Evolutionary conservation across 1,140 invertebrate genomes (phyloP), one percentile per base, ranked within the genome.

Genomic region (Cylas formicarius): DNA sequence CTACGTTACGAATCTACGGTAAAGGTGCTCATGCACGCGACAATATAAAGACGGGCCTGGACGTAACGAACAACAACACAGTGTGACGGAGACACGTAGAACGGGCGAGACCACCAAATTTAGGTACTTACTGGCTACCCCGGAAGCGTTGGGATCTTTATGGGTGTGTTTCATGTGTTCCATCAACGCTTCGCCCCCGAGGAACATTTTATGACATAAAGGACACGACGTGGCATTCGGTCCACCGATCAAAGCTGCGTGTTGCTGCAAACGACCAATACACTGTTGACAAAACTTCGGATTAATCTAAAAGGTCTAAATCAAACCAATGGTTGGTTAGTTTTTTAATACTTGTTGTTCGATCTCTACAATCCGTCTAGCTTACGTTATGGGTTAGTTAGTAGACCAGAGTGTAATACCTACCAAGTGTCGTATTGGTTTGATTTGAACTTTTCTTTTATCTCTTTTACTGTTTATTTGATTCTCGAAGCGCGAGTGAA

Each of bases 91-190:
- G 24, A 26, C 24, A n/a, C 14, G 9, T n/a, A 28, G 20, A 27
- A 24, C 36, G 20, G 19, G 33, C 33, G 7, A 10, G 8, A 19
- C 11, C 18, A 6, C 14, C 17, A 38, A 28, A 50, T 21, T 51
- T 56, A 57, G 40, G 55, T 71, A 84, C 85, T 88, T 86, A 91
- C 88, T 88, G 73, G 85, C 81, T 67, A 88, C 86, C 61, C 81
- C 84, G 47, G 84, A 82, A 40, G 86, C 82, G 67, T 86, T 85
- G 21, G 87, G 88, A 63, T 94, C 89, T 73, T 91, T 93, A 71
- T 94, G 90, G 21, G 86, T 86, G 66, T 86, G 84, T 71, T 92
- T 92, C 90, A 93, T 93, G 67, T 94, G 90, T 67, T 93, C 90
- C 75, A 94, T 90, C 32, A 94, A 77, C 29, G 87, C 85, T 69